Evolutionary conservation across 1,140 invertebrate genomes (phyloP), one percentile per base, ranked within the genome.

Genomic region (Caligus rogercresseyi): DNA sequence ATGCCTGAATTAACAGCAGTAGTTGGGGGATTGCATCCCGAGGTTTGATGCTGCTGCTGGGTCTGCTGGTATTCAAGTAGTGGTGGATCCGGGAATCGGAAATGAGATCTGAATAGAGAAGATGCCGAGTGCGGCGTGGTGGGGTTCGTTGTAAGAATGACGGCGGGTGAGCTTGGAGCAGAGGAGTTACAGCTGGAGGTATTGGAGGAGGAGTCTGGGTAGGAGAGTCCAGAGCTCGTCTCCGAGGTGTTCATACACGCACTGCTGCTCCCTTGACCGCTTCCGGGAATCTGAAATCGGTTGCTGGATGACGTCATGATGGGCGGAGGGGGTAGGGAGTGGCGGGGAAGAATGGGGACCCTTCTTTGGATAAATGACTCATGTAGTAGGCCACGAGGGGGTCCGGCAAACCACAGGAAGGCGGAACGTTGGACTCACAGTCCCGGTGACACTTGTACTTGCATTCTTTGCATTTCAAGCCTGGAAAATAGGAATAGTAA

Each of bases 181-280:
- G 90, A 94, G 72, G 89, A 93, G 74, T 92, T 95, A 77, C 89
- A 94, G 71, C 89, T 94, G 52, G 91, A 94, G 55, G 87, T 89
- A 72, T 87, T 91, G 62, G 90, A 94, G 76, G 88, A 90, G 62
- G 88, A 92, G 74, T 89, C 87, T 51, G 79, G 81, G 52, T 71
- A 72, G 69, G 1, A 61, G 43, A 61, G 20, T 16, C 16, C 20
- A 20, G 2, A 63, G 43, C 1, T 61, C 3, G 43, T 0, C 20
- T 19, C 43, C 2, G 2, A 14, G 25, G 20, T n/a, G 31, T n/a
- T n/a, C n/a, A n/a, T n/a, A n/a, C n/a, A n/a, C n/a, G n/a, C n/a
- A n/a, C n/a, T n/a, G n/a, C n/a, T n/a, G n/a, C n/a, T n/a, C n/a
- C n/a, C n/a, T n/a, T n/a, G n/a, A n/a, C n/a, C n/a, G n/a, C n/a